Percentiles rank a stretch among this genome's conserved stretches.
Conservation (phyloP, 2,113 vertebrate species). For the Ctenodactylus gundi region DNA sequence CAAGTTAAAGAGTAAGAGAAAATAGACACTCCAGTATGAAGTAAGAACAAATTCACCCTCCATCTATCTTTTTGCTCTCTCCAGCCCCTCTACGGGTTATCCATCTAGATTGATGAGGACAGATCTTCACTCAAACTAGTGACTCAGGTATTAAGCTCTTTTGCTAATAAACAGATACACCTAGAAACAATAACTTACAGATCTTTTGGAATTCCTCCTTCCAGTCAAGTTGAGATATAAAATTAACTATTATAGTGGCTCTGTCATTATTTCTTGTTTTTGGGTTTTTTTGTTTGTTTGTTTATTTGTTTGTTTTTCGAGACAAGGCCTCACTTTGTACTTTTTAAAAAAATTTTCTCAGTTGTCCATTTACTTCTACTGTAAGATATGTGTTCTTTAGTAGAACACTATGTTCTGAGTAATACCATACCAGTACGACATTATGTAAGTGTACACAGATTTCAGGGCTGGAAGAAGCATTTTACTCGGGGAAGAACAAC, state of each 20-base stretch:
- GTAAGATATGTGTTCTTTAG: background rate
- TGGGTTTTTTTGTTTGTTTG: too few species aligned
- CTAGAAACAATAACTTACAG: background rate
- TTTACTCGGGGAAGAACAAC: background rate
- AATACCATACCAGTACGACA: background rate
- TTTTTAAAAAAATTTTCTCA: background rate
- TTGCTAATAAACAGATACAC: background rate
- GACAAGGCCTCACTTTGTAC: too few species aligned
- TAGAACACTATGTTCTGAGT: background rate
- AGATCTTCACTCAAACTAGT: background rate
- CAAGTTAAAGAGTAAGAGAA: too few species aligned
- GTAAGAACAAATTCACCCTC: background rate
- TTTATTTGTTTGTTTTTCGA: too few species aligned
- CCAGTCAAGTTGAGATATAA: background rate
- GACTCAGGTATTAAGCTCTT: background rate
- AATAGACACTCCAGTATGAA: background rate
- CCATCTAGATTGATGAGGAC: background rate
- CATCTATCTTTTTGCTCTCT: background rate
- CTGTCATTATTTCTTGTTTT: background rate
- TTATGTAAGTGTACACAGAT: background rate
- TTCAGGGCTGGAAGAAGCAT: background rate
- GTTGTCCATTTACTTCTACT: conserved; percentile 9
- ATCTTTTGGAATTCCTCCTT: background rate
- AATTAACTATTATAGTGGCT: background rate
- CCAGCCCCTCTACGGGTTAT: background rate